Evolutionary conservation across 2,888 invertebrate species (phyloP), one percentile per base, ranked within the genome.

Genomic region (Lasioglossum calceatum): DNA sequence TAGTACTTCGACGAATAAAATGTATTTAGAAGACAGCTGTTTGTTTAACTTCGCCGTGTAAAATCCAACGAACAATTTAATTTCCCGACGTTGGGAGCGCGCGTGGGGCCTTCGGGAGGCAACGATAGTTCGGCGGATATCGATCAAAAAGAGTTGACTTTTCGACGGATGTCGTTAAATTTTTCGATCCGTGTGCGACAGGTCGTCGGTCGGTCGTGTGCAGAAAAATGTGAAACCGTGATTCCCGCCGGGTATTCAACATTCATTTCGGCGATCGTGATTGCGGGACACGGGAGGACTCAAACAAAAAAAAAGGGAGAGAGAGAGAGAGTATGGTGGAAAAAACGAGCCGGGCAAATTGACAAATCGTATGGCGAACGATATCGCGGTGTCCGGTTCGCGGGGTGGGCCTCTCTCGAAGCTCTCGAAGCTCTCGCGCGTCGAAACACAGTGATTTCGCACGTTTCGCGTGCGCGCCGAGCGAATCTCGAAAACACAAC

Each of bases 401-500:
- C 23, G 8, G 54, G 54, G 58, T 14, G 61, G 61, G 0, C 1
- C 27, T 27, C 27, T 47, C 36, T 79, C 67, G 74, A 61, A n/a
- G 58, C 27, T 47, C 36, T 79, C 67, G 74, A 61, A n/a, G 58
- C 77, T 72, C 32, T 32, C 16, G 16, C 77, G n/a, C 44, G 64
- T n/a, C 32, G 61, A 23, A n/a, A 42, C 36, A 27, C 32, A 12
- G 39, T 61, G 75, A 83, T 83, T 64, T 64, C 32, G n/a, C 39
- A 47, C 71, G 54, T 61, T 76, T 64, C 61, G 61, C 76, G 19
- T 42, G 39, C 73, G 4, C 44, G 54, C 19, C 12, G 27, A 4
- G 39, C 39, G 58, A 75, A 75, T 54, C 71, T 75, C 44, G 74
- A 27, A 61, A 80, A 50, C 54, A n/a, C 70, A 70, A 44, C 75